A percentile compares a stretch with the other conserved stretches of the same genome.
Evolutionary conservation across 2,888 invertebrate species (phyloP).

Genomic region (Epinotia demarniana): DNA sequence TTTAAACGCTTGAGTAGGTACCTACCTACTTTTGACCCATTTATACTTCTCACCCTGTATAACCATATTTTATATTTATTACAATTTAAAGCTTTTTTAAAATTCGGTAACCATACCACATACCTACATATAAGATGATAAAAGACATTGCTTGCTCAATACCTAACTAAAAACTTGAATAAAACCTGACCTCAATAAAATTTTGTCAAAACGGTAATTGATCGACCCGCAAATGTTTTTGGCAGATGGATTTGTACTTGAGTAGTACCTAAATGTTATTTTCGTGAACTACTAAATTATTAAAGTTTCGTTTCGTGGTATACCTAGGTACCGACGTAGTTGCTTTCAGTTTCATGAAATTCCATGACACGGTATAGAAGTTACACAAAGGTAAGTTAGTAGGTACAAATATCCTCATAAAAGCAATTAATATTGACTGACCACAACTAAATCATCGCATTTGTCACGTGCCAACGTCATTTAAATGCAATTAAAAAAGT

Average conservation of each 20-base stretch:
- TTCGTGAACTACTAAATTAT: background rate
- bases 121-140: too few species aligned
- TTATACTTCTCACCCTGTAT: background rate
- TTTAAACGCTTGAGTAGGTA: background rate
- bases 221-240: constrained; percentile 18
- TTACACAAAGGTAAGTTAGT: background rate
- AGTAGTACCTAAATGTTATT: background rate
- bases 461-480: constrained; percentile 26
- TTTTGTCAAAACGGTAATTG: background rate
- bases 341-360: background rate
- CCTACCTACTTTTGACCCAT: background rate
- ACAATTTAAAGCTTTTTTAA: background rate
- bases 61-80: background rate
- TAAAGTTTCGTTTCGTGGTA: too few species aligned
- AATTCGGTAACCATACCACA: background rate
- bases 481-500: background rate
- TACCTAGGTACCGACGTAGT: background rate
- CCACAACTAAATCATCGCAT: constrained; percentile 11
- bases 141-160: too few species aligned
- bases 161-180: background rate
- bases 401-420: background rate
- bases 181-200: constrained; percentile 1
- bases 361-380: background rate
- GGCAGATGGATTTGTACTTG: background rate
- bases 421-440: constrained; percentile 7